Evolutionary conservation across 2,888 invertebrate genomes (phyloP), one percentile per base, ranked within the genome.

Genomic region (Sarcophaga rosellei): DNA sequence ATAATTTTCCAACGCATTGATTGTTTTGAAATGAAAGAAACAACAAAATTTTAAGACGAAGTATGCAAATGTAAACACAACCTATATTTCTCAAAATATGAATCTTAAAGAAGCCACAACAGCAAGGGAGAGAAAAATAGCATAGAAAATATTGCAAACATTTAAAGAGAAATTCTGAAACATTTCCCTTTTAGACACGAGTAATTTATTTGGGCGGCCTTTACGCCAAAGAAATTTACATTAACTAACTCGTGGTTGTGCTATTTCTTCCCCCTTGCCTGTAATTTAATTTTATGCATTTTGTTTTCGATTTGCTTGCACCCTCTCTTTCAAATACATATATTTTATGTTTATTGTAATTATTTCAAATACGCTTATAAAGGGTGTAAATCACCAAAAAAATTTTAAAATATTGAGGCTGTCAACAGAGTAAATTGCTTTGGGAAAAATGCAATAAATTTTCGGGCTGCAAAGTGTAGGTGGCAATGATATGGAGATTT

Each of bases 21-120:
- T 66, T 76, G 66, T 35, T 68, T 44, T 21, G 25, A 23, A 72
- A 72, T 10, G 21, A 45, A 66, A 66, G 11, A 63, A 21, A 4
- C 20, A 8, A 23, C 44, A 69, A 21, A 53, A 21, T 21, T 20
- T 17, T 21, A 68, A 17, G n/a, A 44, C 5, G n/a, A 66, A 44
- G 8, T 44, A 68, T 47, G n/a, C 23, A 68, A 77, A 77, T 69
- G 77, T 77, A 77, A 77, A 77, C 77, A 77, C 59, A 61, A 66
- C 77, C 68, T 68, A 77, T 44, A 44, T 77, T 77, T 59, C 6
- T 21, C 11, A 23, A 76, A 65, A 76, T 20, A 20, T 45, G 45
- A 45, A 44, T 10, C 20, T 69, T 69, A 11, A 35, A 12, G 68
- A 47, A 53, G 47, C 4, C 10, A 21, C 6, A 47, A 21, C 15